Conservation (phyloP, 2,797 vertebrate species). For the Sebastes itinus region DNA sequence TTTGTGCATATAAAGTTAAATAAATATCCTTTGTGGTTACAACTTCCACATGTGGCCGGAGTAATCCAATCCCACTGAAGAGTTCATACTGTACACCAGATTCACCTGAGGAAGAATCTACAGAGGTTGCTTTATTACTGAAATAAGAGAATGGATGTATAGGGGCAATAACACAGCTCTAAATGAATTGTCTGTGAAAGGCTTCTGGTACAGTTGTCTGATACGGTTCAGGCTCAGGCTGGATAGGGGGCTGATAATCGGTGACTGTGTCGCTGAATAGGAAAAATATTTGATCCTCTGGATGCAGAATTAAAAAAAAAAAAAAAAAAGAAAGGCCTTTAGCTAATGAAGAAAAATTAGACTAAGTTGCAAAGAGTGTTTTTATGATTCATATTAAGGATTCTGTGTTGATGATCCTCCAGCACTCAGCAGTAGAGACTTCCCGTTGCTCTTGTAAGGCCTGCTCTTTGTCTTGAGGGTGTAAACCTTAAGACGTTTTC, state of each 20-base stretch:
- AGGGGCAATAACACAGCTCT: neutral
- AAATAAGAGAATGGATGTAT: neutral
- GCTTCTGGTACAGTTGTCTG: neutral
- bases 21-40: neutral
- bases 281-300: neutral
- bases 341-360: neutral
- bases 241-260: fast-evolving
- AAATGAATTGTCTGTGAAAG: neutral
- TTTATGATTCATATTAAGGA: too few species aligned
- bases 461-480: too few species aligned
- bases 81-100: too few species aligned
- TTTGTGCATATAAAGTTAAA: neutral
- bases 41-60: neutral
- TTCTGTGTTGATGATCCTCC: too few species aligned
- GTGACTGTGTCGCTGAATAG: too few species aligned
- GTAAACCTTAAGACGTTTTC: too few species aligned
- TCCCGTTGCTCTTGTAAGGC: neutral
- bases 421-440: too few species aligned
- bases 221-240: too few species aligned
- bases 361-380: too few species aligned
- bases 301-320: neutral
- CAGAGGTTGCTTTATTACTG: neutral
- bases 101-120: too few species aligned
- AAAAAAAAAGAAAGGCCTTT: neutral
- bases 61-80: neutral